Evolutionary conservation across 1,140 invertebrate species (phyloP).

Genomic region (Elysia chlorotica): DNA sequence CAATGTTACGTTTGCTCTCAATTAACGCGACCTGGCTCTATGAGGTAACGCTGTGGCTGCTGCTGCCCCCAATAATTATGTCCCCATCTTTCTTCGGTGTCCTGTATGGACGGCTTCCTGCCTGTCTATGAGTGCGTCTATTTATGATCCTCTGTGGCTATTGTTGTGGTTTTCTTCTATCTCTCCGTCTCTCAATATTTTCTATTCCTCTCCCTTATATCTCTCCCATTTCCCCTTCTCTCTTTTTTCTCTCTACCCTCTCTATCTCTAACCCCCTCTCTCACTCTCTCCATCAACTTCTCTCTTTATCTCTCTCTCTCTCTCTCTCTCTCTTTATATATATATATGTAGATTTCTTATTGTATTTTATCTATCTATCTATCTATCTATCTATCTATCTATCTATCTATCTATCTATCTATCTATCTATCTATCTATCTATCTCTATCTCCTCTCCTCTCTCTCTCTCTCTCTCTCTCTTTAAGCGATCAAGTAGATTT

Average conservation of each 20-base stretch:
- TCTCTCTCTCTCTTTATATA: not conserved
- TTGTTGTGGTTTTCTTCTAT: not conserved
- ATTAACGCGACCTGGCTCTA: too few species aligned
- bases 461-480: not conserved
- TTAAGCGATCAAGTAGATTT: too few species aligned
- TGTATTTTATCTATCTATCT: not conserved
- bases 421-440: not conserved
- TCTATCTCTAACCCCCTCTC: not conserved
- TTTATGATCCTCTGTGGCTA: not conserved
- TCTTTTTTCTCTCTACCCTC: not conserved
- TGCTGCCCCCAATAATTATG: too few species aligned
- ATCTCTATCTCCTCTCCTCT: not conserved
- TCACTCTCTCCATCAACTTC: not conserved
- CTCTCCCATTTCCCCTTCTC: not conserved
- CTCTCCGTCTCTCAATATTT: not conserved
- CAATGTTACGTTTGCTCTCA: too few species aligned
- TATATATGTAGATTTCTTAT: not conserved
- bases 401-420: not conserved
- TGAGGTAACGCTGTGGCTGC: too few species aligned
- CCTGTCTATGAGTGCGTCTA: not conserved
- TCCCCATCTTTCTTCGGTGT: too few species aligned
- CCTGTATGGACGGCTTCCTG: not conserved
- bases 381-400: not conserved
- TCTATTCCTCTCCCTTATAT: not conserved
- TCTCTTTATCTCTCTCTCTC: slow-evolving; percentile 3